Evolutionary conservation across 2,113 vertebrate species (phyloP), one percentile per base, ranked within the genome.

Genomic region (Xenopus tropicalis): DNA sequence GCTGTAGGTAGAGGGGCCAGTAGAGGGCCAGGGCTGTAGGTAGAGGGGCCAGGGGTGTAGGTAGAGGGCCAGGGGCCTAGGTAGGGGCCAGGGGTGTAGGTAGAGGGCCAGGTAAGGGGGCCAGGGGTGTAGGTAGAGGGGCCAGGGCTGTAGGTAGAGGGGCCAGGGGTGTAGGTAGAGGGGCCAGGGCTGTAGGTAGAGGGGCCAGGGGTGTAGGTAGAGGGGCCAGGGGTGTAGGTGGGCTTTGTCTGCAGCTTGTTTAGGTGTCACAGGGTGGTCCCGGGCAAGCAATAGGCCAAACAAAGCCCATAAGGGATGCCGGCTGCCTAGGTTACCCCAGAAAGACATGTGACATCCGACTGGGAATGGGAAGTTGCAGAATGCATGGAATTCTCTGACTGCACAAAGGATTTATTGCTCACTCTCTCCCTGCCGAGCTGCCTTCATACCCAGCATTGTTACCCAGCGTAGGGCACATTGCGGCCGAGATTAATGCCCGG

Each of bases 341-440:
- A 1, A 69, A 86, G 84, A 83, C 78, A 79, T 78, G 85, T 88
- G 88, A 93, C 90, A 91, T 91, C 83, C 84, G 86, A 85, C 82
- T 86, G 87, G 85, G 82, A 86, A 90, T 82, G 84, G 82, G 83
- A 88, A 85, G 80, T 86, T 65, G 69, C 84, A 88, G 93, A 94
- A 95, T 95, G 88, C 24, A 19, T 80, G 79, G 94, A 95, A 96
- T 95, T 86, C 86, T 85, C 91, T 91, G 92, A 93, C 89, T 92
- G 89, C 87, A 90, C 88, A 86, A 48, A 17, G 85, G 83, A 78
- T 86, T 86, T 80, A 82, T 85, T 78, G 80, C 81, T 66, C 76
- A 75, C 76, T 46, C 80, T 79, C 81, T 82, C 82, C 74, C 67
- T 64, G 73, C 72, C 69, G 61, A 80, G 72, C 64, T 79, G 42